Base-by-base conservation (phyloP, 1,140 invertebrate genomes). In the Steinernema feltiae region DNA sequence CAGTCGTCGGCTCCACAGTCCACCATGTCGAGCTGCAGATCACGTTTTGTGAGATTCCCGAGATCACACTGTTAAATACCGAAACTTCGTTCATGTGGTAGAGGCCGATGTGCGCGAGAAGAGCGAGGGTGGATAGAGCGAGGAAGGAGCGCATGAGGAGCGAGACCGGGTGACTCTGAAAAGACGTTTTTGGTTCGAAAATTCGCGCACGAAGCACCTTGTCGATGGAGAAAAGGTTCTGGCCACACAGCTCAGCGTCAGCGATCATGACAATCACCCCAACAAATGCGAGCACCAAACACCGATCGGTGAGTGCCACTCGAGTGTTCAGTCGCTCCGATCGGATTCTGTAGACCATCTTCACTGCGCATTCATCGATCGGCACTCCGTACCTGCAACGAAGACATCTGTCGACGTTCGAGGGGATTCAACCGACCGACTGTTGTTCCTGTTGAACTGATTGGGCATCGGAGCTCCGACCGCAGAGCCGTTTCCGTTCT, bases 1-100 rank as follows among this genome's bases (percentile, higher is more conserved):
- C 81, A 85, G 76, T 85, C 84, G 71, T 86, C 84, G 21, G 84
- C 84, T 18, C 84, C 84, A 75, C 84, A 86, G 48, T 86, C 83
- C 0, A 85, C 79, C 30, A 85, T 32, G 30, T 86, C 84, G 63
- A 85, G 76, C 83, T 84, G 41, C 72, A 76, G 30, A 69, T 32
- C 18, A n/a, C n/a, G n/a, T n/a, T n/a, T n/a, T n/a, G n/a, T n/a
- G n/a, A n/a, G n/a, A n/a, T n/a, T n/a, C n/a, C n/a, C n/a, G n/a
- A n/a, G n/a, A n/a, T n/a, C n/a, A n/a, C n/a, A n/a, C 7, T 41
- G 35, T 31, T 41, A 48, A 72, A 27, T 76, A 85, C 84, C 78
- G 80, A 70, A 53, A 85, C 79, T 73, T 85, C 84, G 74, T 85
- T 85, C 1, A 82, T 48, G 76, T 85, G 84, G 70, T 80, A 85